Base-by-base conservation (phyloP, 2,888 invertebrate genomes). In the Nephrocerus scutellatus region DNA sequence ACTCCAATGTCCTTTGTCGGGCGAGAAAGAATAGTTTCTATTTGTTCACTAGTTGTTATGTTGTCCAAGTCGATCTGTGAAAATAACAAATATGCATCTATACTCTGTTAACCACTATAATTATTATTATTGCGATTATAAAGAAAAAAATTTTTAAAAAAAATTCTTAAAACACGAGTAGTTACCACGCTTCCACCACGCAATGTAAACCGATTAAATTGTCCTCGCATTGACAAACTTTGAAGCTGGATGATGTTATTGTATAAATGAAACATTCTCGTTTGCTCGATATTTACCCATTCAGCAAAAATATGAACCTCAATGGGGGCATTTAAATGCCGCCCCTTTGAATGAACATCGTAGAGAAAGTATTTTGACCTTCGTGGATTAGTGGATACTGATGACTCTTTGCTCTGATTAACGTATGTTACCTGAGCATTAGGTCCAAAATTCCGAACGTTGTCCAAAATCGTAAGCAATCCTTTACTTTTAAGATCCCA, bases 321-420 rank as follows among this genome's bases (percentile, higher is more conserved):
- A 9, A 66, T 36, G 1, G 48, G 29, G 12, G 53, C 44, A 18
- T 44, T 52, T 5, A 66, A 40, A 29, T 66, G 66, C 3, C 54
- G 45, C 18, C 64, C 66, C 37, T 61, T 61, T 1, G 64, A 63
- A 37, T 65, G 61, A 9, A 66, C 36, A 41, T 63, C 65, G 51
- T 53, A 62, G 2, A 63, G 39, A 4, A 26, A 24, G 24, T 49
- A 61, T 2, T 16, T 14, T 4, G 28, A 43, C 6, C 45, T 41
- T 0, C 23, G 12, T 8, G 3, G 14, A n/a, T n/a, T n/a, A n/a
- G n/a, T n/a, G n/a, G n/a, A n/a, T n/a, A n/a, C n/a, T n/a, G n/a
- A n/a, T n/a, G n/a, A n/a, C n/a, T n/a, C n/a, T 3, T 38, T 37
- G 6, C 43, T 41, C 6, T 22, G 37, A 42, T 60, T 62, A 1